Base-by-base conservation (phyloP, 2,797 vertebrate species). In the Margarornis squamiger region DNA sequence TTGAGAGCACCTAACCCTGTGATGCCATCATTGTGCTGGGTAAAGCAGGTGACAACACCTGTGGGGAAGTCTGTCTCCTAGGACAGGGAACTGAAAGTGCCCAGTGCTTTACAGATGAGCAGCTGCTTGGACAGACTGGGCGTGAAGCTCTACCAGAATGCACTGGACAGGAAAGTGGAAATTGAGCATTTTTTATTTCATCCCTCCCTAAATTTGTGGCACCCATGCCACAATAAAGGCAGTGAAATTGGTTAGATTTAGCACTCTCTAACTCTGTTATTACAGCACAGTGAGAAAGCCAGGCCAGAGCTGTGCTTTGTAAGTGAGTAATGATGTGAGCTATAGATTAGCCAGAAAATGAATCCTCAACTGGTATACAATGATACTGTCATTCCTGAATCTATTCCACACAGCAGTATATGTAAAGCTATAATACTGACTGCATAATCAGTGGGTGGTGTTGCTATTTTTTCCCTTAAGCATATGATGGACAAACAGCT, bases 381-480 rank as follows among this genome's bases (percentile, higher is more conserved):
- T 74, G 59, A 59, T 65, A 26, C 65, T 79, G 57, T 90, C 80
- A 80, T 87, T 93, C 79, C 59, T 24, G 63, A 86, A 67, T 79
- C 67, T 65, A 71, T 76, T 94, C 77, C 61, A 68, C 65, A 43
- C 67, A 54, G 67, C 38, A 74, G 77, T 77, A 62, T 68, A 90
- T 58, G 77, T 73, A 76, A 86, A 90, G 86, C 82, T 90, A 51
- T 67, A 79, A 93, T 84, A 80, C 82, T 66, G 75, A 68, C 86
- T 88, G 59, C 77, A 96, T 87, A 95, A 95, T 84, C 83, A 85
- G 83, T 82, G 74, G 76, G 94, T 82, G 83, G 19, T 62, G 71
- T 51, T 93, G 80, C 92, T 95, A 79, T 96, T 94, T 95, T 94
- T 95, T 45, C 30, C 49, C 38, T 85, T 85, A 84, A 85, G 86